A percentile compares a stretch with the other conserved stretches of the same genome.
Evolutionary conservation across 2,888 invertebrate species (phyloP).

Genomic region (Morpho deidamia): DNA sequence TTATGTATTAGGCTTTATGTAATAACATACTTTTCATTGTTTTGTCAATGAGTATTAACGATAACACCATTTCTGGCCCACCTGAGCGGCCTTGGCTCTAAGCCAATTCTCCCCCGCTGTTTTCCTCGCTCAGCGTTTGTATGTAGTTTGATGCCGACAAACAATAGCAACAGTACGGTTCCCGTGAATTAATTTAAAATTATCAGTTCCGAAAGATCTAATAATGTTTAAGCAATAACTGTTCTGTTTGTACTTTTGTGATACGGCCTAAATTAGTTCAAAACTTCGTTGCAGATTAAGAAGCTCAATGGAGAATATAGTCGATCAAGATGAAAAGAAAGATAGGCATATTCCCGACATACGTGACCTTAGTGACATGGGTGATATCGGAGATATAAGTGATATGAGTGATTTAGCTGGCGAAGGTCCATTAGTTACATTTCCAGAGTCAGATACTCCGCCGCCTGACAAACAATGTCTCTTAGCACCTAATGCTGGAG

Average conservation of each 20-base stretch:
- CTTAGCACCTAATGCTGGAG: slow-evolving; percentile 59
- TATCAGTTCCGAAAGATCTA: slow-evolving; percentile 1
- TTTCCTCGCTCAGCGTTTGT: slow-evolving; percentile 61
- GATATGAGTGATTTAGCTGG: slow-evolving; percentile 65
- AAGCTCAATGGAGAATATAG: slow-evolving; percentile 88
- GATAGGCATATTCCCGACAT: slow-evolving; percentile 67
- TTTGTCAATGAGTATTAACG: slow-evolving; percentile 44
- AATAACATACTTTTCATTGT: slow-evolving; percentile 28
- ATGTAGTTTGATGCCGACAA: slow-evolving; percentile 71
- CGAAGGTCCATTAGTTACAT: slow-evolving; percentile 86
- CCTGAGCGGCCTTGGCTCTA: slow-evolving; percentile 70
- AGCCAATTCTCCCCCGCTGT: slow-evolving; percentile 66
- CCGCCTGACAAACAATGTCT: slow-evolving; percentile 75
- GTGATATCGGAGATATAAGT: slow-evolving; percentile 69
- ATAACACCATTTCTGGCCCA: slow-evolving; percentile 60
- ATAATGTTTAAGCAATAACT: background rate
- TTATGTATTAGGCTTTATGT: slow-evolving; percentile 31
- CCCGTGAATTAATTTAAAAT: slow-evolving; percentile 31
- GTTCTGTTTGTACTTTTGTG: background rate
- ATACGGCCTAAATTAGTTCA: slow-evolving; percentile 1
- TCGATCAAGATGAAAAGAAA: slow-evolving; percentile 79
- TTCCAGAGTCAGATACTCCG: slow-evolving; percentile 88
- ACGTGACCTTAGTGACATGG: slow-evolving; percentile 68
- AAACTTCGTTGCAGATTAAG: slow-evolving; percentile 72
- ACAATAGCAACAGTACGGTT: slow-evolving; percentile 66